phyloP scores from a whole-genome alignment of 2,797 vertebrate species.

The Spatula versicolor region DNA sequence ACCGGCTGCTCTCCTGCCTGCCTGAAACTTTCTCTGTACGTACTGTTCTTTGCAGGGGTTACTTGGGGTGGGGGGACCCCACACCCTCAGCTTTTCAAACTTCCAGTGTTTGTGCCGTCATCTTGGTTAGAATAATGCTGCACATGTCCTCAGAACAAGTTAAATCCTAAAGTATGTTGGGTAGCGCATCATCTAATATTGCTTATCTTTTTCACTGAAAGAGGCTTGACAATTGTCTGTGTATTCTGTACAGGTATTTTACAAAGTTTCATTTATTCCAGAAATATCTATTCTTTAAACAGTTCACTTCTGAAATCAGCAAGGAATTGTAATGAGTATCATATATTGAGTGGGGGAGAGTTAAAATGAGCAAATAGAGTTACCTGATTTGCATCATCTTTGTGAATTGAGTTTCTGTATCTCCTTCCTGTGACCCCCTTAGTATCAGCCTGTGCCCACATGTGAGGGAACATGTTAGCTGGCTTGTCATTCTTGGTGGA shows the following conservation, averaged over 20 bases:
- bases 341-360: fast-evolving
- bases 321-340: not conserved
- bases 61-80: no score
- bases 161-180: not conserved
- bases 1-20: not conserved
- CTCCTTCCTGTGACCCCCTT: not conserved
- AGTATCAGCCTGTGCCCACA: not conserved
- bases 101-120: not conserved
- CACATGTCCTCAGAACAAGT: not conserved
- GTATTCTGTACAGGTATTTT: not conserved
- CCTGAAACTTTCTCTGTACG: not conserved
- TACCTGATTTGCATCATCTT: not conserved
- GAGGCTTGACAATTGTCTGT: not conserved
- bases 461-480: not conserved
- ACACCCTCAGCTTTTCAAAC: not conserved
- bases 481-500: not conserved
- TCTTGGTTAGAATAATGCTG: fast-evolving
- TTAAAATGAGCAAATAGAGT: not conserved
- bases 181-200: not conserved
- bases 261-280: not conserved
- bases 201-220: not conserved
- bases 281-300: not conserved
- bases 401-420: not conserved
- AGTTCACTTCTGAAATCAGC: not conserved
- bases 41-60: not conserved